phyloP scores from a whole-genome alignment of 2,113 vertebrate genomes.

The Typhlomys cinereus region DNA sequence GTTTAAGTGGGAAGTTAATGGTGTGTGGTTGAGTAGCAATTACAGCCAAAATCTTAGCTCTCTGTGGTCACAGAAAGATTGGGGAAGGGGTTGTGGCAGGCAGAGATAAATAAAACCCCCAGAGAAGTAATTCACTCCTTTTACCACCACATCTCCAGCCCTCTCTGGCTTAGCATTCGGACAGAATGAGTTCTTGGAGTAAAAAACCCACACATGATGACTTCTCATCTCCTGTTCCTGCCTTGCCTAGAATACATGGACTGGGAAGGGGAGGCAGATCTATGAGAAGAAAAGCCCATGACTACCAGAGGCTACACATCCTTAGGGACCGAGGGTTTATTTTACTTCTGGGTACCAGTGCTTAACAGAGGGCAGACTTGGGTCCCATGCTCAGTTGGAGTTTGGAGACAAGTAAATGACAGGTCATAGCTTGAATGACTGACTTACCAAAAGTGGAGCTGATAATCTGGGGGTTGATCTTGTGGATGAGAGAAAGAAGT shows the following conservation, averaged over 20 bases:
- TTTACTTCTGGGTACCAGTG: neutral
- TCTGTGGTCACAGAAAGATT: conserved; percentile 39
- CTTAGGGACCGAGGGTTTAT: neutral
- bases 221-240: neutral
- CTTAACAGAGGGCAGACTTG: neutral
- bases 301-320: accelerated
- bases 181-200: neutral
- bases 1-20: conserved; percentile 73
- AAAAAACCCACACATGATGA: neutral
- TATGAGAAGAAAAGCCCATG: neutral
- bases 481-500: neutral
- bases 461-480: neutral
- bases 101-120: conserved; percentile 29
- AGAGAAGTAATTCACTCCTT: conserved; percentile 32
- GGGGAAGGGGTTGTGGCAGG: neutral
- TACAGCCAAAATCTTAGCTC: conserved; percentile 63
- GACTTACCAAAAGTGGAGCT: neutral
- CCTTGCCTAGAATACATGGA: neutral
- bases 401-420: neutral
- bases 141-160: neutral
- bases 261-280: neutral
- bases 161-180: neutral
- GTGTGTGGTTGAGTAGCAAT: conserved; percentile 66
- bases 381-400: neutral
- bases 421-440: neutral